Evolutionary conservation across 2,113 vertebrate species (phyloP), one percentile per base, ranked within the genome.

Genomic region (Rhineura floridana): DNA sequence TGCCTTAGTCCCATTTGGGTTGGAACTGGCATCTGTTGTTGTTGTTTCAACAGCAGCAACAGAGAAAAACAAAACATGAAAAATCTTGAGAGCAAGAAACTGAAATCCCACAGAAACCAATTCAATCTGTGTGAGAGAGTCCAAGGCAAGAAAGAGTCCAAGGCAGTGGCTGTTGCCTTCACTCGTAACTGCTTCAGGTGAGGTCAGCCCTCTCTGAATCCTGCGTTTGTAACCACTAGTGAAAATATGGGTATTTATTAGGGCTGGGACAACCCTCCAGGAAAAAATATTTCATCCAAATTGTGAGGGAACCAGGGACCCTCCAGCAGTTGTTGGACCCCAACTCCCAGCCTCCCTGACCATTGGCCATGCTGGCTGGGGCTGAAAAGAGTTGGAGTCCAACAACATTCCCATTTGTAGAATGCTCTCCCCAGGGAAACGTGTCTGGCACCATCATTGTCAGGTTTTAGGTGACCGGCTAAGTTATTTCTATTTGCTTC

Each of bases 21-120:
- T 46, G 63, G 2, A 23, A 5, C 3, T 88, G 69, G 10, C 28
- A 76, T 80, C 1, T 86, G 85, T 39, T 8, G 13, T 39, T 72
- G 81, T 91, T 19, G 15, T 62, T 6, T 30, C 77, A 6, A 39
- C 39, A 65, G 15, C 28, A 48, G 76, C 25, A 81, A n/a, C 13
- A 62, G 55, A 87, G 77, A 88, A 69, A 85, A 39, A 21, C 17
- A 13, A 89, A 7, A 75, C 86, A 84, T 15, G 25, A 52, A 42
- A 81, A 90, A 69, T 52, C 70, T 42, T 70, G 59, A 48, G 19
- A 87, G 86, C 52, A 73, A 88, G 86, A 52, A 77, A 73, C 25
- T 52, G 55, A 88, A 90, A 83, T 93, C 69, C 52, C 81, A 81
- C 76, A 89, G 77, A 86, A 91, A 90, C 17, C 84, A 83, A 76